Percentiles rank a stretch among this genome's conserved stretches.
phyloP scores from a whole-genome alignment of 2,113 vertebrate genomes.

The Sula dactylatra region DNA sequence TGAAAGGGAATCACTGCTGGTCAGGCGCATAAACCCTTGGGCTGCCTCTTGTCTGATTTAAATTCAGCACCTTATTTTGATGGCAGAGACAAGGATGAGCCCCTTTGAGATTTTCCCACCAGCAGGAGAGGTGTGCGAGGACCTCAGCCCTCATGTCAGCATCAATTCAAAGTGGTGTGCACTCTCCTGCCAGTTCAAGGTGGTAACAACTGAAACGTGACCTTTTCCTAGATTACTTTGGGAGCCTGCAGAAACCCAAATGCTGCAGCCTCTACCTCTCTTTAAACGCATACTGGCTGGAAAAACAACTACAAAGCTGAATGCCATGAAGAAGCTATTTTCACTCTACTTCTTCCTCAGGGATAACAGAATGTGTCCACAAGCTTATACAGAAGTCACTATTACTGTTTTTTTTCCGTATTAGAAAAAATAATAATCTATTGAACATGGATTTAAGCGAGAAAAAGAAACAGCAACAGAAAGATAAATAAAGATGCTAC shows the following conservation, averaged over 20 bases:
- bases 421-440: not conserved
- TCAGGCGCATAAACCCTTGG: not conserved
- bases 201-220: not conserved
- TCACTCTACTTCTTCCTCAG: not conserved
- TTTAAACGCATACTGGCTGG: not conserved
- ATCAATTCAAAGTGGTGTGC: not conserved
- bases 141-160: not conserved
- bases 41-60: not conserved
- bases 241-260: not conserved
- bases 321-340: not conserved
- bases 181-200: not conserved
- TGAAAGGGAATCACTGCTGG: not conserved
- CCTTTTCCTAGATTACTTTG: not conserved
- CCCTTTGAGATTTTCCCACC: not conserved
- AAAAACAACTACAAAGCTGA: not conserved
- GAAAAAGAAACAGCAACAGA: not conserved
- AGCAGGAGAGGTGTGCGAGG: not conserved
- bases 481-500: not conserved
- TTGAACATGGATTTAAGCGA: not conserved
- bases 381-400: not conserved
- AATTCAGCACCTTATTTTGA: not conserved
- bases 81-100: not conserved
- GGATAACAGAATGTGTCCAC: not conserved
- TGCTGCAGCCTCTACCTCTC: not conserved
- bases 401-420: not conserved